Evolutionary conservation across 2,888 invertebrate species (phyloP).

Genomic region (Cataglyphis cursor): DNA sequence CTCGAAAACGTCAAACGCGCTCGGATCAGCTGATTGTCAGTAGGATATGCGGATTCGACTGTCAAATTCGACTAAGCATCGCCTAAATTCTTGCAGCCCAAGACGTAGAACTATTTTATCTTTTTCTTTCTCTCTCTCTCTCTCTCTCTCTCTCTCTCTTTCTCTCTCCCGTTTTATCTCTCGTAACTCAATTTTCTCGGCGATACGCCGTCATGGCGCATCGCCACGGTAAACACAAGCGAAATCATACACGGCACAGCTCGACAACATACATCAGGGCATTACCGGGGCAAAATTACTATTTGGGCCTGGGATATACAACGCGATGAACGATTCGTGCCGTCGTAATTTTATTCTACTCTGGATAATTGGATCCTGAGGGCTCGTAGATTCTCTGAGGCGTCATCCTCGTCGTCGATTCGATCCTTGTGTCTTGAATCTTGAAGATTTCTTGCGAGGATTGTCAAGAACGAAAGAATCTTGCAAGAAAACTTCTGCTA

Average conservation of each 20-base stretch:
- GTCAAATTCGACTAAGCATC: not conserved
- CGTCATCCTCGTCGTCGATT: not conserved
- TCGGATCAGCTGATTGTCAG: not conserved
- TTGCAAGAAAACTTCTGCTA: not conserved
- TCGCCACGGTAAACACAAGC: constrained; percentile 45
- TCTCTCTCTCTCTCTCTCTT: not conserved
- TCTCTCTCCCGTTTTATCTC: not conserved
- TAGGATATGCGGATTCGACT: not conserved
- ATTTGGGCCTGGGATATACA: constrained; percentile 10
- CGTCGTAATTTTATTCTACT: constrained; percentile 43
- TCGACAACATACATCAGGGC: constrained; percentile 19
- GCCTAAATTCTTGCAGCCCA: not conserved
- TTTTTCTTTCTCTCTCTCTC: no score
- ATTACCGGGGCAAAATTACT: constrained; percentile 36
- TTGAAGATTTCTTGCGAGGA: not conserved
- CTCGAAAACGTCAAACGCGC: not conserved
- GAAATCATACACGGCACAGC: constrained; percentile 34
- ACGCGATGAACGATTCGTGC: constrained; percentile 42
- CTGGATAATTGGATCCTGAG: constrained; percentile 44
- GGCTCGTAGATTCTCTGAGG: constrained; percentile 31
- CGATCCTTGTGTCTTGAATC: not conserved
- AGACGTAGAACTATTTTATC: not conserved
- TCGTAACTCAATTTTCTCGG: constrained; percentile 50
- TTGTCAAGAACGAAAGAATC: not conserved
- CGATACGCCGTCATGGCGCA: constrained; percentile 42